phyloP scores from a whole-genome alignment of 1,140 invertebrate genomes.

The Ruditapes philippinarum region DNA sequence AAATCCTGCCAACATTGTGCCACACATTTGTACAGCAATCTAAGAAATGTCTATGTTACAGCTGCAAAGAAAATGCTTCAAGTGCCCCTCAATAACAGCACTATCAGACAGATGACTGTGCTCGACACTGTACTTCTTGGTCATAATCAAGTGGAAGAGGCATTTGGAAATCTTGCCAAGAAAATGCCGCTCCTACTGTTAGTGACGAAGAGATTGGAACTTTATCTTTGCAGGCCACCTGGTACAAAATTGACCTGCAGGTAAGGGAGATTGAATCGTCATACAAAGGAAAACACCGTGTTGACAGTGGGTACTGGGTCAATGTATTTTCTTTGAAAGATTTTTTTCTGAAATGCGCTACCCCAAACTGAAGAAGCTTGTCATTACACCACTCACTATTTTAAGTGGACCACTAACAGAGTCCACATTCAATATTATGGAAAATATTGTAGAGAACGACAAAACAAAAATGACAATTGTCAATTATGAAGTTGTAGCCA shows the following conservation, averaged over 20 bases:
- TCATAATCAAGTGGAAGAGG: not conserved
- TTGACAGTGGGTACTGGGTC: not conserved
- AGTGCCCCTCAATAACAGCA: not conserved
- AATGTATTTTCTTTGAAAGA: not conserved
- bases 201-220: not conserved
- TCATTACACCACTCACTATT: not conserved
- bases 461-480: not conserved
- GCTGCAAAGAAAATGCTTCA: not conserved
- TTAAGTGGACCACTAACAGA: constrained; percentile 11
- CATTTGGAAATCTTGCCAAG: not conserved
- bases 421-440: not conserved
- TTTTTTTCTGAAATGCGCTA: not conserved
- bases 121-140: not conserved
- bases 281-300: not conserved
- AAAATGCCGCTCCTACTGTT: not conserved
- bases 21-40: not conserved
- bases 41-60: not conserved
- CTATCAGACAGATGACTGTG: not conserved
- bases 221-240: not conserved
- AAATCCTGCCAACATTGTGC: constrained; percentile 35
- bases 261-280: not conserved
- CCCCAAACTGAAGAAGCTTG: not conserved
- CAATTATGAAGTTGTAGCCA: not conserved
- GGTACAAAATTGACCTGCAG: not conserved
- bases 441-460: not conserved